Conservation (phyloP, 2,113 vertebrate genomes). For the Callaeas wilsoni region DNA sequence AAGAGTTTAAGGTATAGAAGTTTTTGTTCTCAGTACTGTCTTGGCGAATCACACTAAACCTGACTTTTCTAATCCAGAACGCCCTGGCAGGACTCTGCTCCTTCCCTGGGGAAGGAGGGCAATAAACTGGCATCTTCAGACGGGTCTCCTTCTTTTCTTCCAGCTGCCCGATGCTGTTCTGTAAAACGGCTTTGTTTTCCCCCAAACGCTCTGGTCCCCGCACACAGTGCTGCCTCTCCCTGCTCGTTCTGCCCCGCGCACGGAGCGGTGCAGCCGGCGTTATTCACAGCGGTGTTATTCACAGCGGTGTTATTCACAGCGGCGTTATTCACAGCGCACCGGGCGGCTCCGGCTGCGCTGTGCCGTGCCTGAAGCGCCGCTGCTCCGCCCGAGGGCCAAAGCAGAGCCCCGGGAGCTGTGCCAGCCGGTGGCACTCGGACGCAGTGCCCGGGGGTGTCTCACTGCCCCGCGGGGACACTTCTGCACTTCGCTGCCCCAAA, state of each 20-base stretch:
- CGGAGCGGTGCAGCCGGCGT: too few species aligned
- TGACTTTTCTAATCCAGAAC: neutral
- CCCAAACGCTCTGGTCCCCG: neutral
- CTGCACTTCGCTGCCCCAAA: neutral
- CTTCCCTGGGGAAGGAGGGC: neutral
- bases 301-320: neutral
- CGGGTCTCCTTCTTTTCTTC: neutral
- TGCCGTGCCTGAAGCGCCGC: rapidly evolving
- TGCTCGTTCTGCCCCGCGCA: neutral
- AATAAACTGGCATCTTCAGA: neutral
- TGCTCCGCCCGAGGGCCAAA: neutral
- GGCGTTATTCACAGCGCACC: neutral
- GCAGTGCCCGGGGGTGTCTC: neutral
- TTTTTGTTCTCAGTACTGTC: neutral
- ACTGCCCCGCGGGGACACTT: rapidly evolving
- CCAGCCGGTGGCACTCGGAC: neutral
- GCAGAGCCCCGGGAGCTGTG: neutral
- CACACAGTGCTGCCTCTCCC: neutral
- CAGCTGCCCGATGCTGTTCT: neutral
- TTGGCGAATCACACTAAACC: neutral
- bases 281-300: neutral
- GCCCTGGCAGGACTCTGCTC: neutral
- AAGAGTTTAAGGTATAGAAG: neutral
- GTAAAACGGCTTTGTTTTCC: rapidly evolving
- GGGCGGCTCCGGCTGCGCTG: neutral